Percentiles rank a stretch among this genome's conserved stretches.
phyloP scores from a whole-genome alignment of 2,113 vertebrate species.

The Dromaius novaehollandiae region DNA sequence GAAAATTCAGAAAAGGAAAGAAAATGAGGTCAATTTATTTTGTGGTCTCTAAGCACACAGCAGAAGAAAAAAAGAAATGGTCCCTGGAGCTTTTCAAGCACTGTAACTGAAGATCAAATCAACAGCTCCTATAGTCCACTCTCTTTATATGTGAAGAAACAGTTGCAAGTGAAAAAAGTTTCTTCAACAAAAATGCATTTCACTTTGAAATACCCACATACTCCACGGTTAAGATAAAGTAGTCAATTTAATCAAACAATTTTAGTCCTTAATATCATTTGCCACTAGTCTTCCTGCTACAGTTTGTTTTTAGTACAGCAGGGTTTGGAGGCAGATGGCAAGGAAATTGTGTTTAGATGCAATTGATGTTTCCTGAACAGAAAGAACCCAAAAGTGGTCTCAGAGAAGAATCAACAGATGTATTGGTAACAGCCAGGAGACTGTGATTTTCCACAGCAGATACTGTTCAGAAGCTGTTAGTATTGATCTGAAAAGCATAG shows the following conservation, averaged over 20 bases:
- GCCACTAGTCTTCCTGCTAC: not conserved
- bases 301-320: not conserved
- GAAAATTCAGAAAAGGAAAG: not conserved
- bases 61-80: not conserved
- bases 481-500: not conserved
- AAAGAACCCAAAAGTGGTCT: not conserved
- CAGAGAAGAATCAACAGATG: not conserved
- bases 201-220: not conserved
- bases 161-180: not conserved
- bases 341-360: not conserved
- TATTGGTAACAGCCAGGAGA: not conserved
- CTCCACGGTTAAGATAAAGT: rapidly evolving
- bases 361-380: not conserved
- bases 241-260: not conserved
- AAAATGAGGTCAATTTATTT: not conserved
- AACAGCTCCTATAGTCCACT: not conserved
- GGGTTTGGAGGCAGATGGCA: not conserved
- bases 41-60: not conserved
- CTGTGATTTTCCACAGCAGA: not conserved
- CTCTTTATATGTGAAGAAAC: not conserved
- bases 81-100: not conserved
- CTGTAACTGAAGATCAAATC: not conserved
- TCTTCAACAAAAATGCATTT: not conserved
- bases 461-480: not conserved
- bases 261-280: not conserved